phyloP scores from a whole-genome alignment of 2,113 vertebrate species.

The Ramphastos sulfuratus region DNA sequence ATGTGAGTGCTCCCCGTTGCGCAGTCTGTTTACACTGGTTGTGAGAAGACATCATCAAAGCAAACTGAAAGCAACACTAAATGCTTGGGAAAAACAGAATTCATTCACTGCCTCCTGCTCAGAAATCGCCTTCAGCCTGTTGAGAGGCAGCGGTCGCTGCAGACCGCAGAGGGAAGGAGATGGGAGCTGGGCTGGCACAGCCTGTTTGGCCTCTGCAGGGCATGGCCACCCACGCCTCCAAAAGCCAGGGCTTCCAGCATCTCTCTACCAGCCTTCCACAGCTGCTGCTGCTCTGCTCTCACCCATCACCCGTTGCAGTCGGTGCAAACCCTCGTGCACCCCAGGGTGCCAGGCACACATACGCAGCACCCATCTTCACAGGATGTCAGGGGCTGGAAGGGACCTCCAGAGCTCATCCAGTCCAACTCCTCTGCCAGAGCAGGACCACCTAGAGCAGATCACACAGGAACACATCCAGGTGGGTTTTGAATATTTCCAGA shows the following conservation, averaged over 20 bases:
- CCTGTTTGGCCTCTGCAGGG: rapidly evolving
- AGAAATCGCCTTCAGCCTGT: neutral
- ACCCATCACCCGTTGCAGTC: too few relatives aligned
- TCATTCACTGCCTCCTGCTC: constrained; percentile 32
- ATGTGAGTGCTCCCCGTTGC: constrained; percentile 57
- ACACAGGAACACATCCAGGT: too few relatives aligned
- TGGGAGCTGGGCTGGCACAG: neutral
- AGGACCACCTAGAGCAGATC: too few relatives aligned
- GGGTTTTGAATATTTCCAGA: too few relatives aligned
- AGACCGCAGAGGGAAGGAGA: neutral
- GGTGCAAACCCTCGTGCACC: rapidly evolving
- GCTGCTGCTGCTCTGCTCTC: neutral
- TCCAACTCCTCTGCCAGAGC: too few relatives aligned
- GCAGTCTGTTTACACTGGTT: constrained; percentile 59
- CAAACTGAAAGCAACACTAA: constrained; percentile 62
- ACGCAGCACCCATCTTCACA: rapidly evolving
- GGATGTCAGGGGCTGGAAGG: too few relatives aligned
- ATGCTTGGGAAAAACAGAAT: constrained; percentile 53
- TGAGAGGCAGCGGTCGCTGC: neutral
- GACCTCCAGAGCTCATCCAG: too few relatives aligned
- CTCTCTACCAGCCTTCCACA: neutral
- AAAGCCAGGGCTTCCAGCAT: neutral
- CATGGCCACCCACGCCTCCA: neutral
- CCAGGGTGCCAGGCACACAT: too few relatives aligned
- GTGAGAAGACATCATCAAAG: constrained; percentile 64